Evolutionary conservation across 1,140 invertebrate species (phyloP), one percentile per base, ranked within the genome.

Genomic region (Panagrolaimus sp.): DNA sequence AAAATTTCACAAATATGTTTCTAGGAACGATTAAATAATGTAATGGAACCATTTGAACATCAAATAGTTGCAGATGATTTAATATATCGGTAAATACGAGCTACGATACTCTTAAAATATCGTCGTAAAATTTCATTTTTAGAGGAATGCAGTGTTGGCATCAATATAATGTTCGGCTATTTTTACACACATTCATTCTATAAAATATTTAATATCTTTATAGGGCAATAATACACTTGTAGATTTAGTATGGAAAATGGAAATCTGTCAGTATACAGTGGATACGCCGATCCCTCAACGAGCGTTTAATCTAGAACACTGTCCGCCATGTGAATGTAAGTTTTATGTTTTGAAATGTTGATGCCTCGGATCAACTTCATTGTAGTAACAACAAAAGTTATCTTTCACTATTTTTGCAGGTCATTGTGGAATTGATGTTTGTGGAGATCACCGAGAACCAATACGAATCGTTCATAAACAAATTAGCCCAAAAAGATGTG

Each of bases 141-240:
- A 73, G 79, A 46, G 80, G 80, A 46, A 46, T 82, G 27, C 78
- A 82, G 48, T 80, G 78, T 61, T 80, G 78, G 79, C 78, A 80
- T 69, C 78, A 80, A 62, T 80, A 80, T 61, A 68, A 77, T 38
- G n/a, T n/a, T n/a, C n/a, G 7, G 31, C 2, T 38, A 38, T 4
- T 38, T 4, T 38, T 38, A 38, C 7, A 4, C 31, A 4, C 31
- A 2, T 4, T 4, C 2, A 38, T 38, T 38, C 31, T 38, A 38
- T 38, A 4, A 38, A 38, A 38, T 38, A 38, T 4, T 38, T 38
- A 38, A 4, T 38, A 4, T 38, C 43, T n/a, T n/a, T n/a, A n/a
- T n/a, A n/a, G n/a, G 9, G 42, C 11, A 72, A 71, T n/a, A 72
- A 73, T 8, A 79, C 80, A 23, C 38, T 79, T 8, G 77, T 82